These are phyloP conservation scores for Odocoileus hemionus DNA, from an alignment of 2,113 vertebrate genomes.

Conservation along the genomic window DNA sequence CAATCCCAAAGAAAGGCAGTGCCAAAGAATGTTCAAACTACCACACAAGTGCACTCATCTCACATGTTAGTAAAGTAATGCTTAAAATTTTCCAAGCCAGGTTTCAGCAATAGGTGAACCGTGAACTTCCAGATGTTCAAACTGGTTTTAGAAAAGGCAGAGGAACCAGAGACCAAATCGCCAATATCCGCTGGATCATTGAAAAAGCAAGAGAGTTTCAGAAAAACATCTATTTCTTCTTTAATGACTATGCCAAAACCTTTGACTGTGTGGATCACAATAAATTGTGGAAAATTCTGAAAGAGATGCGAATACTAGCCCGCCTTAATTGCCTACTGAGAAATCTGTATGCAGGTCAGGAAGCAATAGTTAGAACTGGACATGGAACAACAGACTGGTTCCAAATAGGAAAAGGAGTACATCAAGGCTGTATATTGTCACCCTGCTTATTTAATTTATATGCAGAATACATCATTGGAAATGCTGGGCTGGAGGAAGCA, in stretches of 20 bases:
- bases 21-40: neutral
- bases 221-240: neutral
- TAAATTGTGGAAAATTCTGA: neutral
- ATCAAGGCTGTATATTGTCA: neutral
- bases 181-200: neutral
- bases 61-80: neutral
- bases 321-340: neutral
- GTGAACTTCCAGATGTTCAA: neutral
- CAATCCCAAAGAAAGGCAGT: neutral
- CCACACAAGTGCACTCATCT: rapidly evolving
- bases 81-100: neutral
- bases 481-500: neutral
- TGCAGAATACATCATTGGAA: neutral
- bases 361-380: neutral
- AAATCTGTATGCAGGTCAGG: neutral
- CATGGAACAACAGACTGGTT: neutral
- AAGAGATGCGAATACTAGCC: neutral
- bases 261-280: neutral
- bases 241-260: neutral
- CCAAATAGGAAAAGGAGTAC: neutral
- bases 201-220: neutral
- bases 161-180: neutral
- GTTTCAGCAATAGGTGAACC: neutral
- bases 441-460: neutral
- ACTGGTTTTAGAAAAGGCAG: neutral